Evolutionary conservation across 2,797 vertebrate species (phyloP).

Genomic region (Brachyalestes nurse): DNA sequence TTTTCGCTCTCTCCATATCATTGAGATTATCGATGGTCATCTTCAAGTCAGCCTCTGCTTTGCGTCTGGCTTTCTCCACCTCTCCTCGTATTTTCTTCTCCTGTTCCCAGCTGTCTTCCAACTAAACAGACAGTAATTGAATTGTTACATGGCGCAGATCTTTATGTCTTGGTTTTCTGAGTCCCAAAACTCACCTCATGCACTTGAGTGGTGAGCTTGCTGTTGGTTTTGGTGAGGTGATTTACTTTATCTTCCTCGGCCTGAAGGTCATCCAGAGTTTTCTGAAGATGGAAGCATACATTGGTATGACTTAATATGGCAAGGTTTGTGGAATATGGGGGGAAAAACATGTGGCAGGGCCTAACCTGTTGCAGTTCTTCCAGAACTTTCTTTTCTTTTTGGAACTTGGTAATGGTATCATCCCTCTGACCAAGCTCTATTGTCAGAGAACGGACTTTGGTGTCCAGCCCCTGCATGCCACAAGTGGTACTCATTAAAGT

Average conservation of each 20-base stretch:
- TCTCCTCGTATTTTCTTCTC: conserved; percentile 79
- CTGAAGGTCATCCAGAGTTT: conserved; percentile 80
- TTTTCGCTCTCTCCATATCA: conserved; percentile 74
- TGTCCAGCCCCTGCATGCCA: conserved; percentile 71
- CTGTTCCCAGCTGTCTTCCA: conserved; percentile 77
- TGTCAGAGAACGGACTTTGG: conserved; percentile 71
- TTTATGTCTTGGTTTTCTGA: neutral
- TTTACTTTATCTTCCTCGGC: conserved; percentile 79
- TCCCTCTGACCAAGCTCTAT: conserved; percentile 76
- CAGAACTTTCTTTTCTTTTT: conserved; percentile 78
- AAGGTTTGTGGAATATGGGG: neutral
- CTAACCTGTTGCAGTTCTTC: conserved; percentile 79
- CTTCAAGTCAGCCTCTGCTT: conserved; percentile 78
- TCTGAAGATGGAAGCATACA: conserved; percentile 56
- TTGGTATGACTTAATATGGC: neutral
- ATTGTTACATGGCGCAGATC: neutral
- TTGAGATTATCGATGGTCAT: conserved; percentile 73
- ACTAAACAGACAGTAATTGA: conserved; percentile 52
- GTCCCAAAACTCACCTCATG: conserved; percentile 63
- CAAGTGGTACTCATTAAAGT: conserved; percentile 24
- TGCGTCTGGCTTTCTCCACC: conserved; percentile 75
- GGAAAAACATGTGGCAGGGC: neutral
- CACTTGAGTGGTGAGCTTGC: conserved; percentile 71
- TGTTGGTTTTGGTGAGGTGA: conserved; percentile 73
- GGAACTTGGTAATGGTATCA: conserved; percentile 73